Percentiles rank a stretch among this genome's conserved stretches.
Evolutionary conservation across 2,888 invertebrate genomes (phyloP).

Genomic region (Crepidodera aurea): DNA sequence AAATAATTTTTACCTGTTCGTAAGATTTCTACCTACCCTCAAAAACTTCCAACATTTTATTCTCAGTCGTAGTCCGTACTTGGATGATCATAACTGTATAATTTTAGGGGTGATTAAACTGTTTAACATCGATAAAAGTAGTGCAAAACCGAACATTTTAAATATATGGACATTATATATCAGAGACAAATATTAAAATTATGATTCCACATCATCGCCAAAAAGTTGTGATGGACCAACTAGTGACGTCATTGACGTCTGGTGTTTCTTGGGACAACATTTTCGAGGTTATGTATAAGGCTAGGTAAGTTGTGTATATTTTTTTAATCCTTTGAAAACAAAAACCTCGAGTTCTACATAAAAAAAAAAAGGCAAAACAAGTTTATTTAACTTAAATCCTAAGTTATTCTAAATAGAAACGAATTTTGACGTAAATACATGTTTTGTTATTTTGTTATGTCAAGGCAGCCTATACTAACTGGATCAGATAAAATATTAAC

Average conservation of each 20-base stretch:
- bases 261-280: slow-evolving; percentile 33
- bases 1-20: background rate
- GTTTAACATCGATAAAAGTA: background rate
- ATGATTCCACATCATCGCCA: slow-evolving; percentile 4
- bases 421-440: too few relatives aligned
- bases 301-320: slow-evolving; percentile 35
- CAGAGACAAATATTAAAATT: slow-evolving; percentile 4
- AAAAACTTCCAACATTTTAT: background rate
- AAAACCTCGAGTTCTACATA: too few relatives aligned
- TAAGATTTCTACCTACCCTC: background rate
- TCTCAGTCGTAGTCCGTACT: background rate
- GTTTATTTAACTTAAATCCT: too few relatives aligned
- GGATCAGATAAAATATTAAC: too few relatives aligned
- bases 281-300: slow-evolving; percentile 37
- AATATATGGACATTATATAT: slow-evolving; percentile 8
- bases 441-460: too few relatives aligned
- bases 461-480: too few relatives aligned
- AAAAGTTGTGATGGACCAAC: slow-evolving; percentile 32
- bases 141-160: slow-evolving; percentile 1
- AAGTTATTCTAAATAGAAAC: too few relatives aligned
- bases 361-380: too few relatives aligned
- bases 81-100: background rate
- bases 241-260: slow-evolving; percentile 30
- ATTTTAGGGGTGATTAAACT: slow-evolving; percentile 10
- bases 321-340: too few relatives aligned